A percentile compares a stretch with the other conserved stretches of the same genome.
Evolutionary conservation across 2,797 vertebrate genomes (phyloP).

Genomic region (Melanotaenia boesemani): DNA sequence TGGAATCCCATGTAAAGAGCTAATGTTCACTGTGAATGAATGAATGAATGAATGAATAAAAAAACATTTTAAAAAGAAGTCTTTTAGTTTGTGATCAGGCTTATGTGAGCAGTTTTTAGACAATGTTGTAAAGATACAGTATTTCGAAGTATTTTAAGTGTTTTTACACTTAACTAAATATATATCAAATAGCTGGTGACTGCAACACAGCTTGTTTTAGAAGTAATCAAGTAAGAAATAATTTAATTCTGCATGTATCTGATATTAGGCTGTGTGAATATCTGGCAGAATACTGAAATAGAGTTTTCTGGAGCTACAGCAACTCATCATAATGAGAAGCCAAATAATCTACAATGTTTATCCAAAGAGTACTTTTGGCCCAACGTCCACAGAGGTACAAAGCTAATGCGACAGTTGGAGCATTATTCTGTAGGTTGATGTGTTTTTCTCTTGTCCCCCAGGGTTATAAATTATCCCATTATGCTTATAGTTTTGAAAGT

Average conservation of each 20-base stretch:
- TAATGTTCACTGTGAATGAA: too few species aligned
- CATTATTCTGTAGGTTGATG: constrained; percentile 55
- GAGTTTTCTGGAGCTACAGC: constrained; percentile 56
- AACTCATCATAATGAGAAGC: constrained; percentile 66
- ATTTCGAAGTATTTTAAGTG: too few species aligned
- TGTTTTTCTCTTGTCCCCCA: constrained; percentile 43
- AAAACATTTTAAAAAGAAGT: too few species aligned
- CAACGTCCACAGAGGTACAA: constrained; percentile 48
- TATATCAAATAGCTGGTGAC: constrained; percentile 24
- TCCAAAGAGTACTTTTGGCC: constrained; percentile 67
- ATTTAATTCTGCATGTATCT: constrained; percentile 44
- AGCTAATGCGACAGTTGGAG: constrained; percentile 50
- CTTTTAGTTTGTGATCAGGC: too few species aligned
- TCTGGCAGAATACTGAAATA: constrained; percentile 47
- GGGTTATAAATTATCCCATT: constrained; percentile 59
- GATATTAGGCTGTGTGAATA: constrained; percentile 53
- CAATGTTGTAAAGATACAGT: too few species aligned
- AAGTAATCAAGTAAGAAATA: constrained; percentile 26
- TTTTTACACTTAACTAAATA: not conserved
- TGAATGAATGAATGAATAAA: too few species aligned
- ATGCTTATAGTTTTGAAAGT: constrained; percentile 62
- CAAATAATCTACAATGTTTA: constrained; percentile 74
- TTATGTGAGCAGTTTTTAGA: too few species aligned
- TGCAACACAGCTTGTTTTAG: constrained; percentile 6
- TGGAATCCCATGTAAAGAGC: too few species aligned